A percentile compares a stretch with the other conserved stretches of the same genome.
Conservation (phyloP, 2,113 vertebrate species). For the Raja brachyura region DNA sequence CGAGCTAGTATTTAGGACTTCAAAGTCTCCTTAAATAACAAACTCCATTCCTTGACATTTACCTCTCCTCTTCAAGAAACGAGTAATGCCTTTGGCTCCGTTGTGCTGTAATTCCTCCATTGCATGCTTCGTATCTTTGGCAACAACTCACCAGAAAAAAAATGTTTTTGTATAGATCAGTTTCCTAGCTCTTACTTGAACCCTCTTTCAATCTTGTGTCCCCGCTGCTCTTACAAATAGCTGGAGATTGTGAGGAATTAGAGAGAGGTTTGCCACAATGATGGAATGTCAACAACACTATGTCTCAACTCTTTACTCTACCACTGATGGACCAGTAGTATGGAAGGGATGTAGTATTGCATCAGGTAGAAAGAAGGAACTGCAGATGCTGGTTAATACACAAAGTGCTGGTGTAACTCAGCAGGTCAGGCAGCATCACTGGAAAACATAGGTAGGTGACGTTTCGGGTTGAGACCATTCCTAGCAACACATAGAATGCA, state of each 20-base stretch:
- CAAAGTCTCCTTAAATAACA: not conserved
- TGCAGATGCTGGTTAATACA: too few relatives aligned
- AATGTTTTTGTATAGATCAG: not conserved
- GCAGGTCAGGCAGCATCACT: too few relatives aligned
- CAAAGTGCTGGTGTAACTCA: too few relatives aligned
- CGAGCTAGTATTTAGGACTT: not conserved
- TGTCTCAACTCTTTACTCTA: not conserved
- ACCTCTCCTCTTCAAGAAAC: not conserved
- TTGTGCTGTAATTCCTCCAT: not conserved
- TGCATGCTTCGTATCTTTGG: not conserved
- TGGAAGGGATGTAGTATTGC: not conserved
- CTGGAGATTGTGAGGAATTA: not conserved
- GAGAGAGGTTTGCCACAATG: not conserved
- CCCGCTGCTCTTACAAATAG: not conserved
- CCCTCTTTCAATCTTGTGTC: not conserved
- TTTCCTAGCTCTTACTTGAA: not conserved
- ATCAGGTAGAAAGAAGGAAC: not conserved
- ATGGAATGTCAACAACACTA: too few relatives aligned
- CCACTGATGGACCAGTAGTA: not conserved
- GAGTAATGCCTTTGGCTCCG: not conserved
- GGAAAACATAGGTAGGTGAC: too few relatives aligned
- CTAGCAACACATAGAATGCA: not conserved
- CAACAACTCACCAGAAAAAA: not conserved
- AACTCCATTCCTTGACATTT: not conserved
- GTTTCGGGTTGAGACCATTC: too few relatives aligned